These are phyloP conservation scores for Drosophila nikananu DNA, from an alignment of 1,140 invertebrate species.

Conservation along the genomic window DNA sequence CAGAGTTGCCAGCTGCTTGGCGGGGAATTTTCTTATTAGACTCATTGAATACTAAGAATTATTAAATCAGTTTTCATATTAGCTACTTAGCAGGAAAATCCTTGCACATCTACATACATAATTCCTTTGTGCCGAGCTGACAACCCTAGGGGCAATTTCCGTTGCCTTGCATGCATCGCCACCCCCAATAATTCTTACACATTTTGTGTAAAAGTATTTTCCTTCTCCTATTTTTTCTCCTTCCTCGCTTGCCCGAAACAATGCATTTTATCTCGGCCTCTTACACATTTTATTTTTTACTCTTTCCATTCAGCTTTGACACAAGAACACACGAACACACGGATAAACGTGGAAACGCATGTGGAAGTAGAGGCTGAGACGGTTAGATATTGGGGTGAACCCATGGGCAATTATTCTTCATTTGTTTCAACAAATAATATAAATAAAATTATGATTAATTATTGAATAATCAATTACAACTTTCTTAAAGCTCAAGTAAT, in stretches of 20 bases:
- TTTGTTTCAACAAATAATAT: neutral
- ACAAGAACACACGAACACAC: conserved; percentile 57
- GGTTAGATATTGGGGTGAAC: conserved; percentile 57
- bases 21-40: neutral
- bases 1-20: conserved; percentile 28
- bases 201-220: conserved; percentile 59
- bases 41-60: neutral
- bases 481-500: too few species aligned
- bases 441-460: neutral
- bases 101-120: neutral
- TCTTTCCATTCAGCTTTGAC: conserved; percentile 69
- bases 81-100: neutral
- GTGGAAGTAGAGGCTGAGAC: conserved; percentile 50
- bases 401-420: neutral
- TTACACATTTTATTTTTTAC: conserved; percentile 78
- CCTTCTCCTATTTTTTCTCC: conserved; percentile 30
- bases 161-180: conserved; percentile 54
- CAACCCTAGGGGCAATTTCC: conserved; percentile 60
- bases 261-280: conserved; percentile 77
- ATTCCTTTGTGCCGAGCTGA: conserved; percentile 8
- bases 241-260: conserved; percentile 49
- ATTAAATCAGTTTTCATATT: conserved; percentile 1
- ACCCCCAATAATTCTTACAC: conserved; percentile 51
- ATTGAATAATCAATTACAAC: too few species aligned
- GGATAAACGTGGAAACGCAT: conserved; percentile 18